Evolutionary conservation across 2,797 vertebrate genomes (phyloP).

Genomic region (Varecia variegata): DNA sequence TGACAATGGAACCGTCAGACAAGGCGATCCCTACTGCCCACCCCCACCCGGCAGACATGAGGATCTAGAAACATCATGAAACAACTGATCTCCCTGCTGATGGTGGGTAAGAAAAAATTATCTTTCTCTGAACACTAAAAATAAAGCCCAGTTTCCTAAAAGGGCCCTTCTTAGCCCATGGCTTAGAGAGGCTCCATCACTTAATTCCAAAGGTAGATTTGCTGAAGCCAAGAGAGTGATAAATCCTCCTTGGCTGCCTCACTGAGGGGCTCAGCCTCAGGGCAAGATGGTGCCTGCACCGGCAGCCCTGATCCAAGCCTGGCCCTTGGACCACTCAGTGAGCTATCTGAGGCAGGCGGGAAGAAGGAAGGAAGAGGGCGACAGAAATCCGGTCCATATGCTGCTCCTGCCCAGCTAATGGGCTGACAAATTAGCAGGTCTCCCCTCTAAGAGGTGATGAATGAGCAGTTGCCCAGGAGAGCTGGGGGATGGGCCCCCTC

Average conservation of each 20-base stretch:
- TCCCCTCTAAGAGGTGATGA: constrained; percentile 49
- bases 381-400: constrained; percentile 50
- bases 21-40: not conserved
- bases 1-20: not conserved
- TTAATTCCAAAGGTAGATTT: not conserved
- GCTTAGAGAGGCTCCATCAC: not conserved
- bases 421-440: constrained; percentile 66
- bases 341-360: not conserved
- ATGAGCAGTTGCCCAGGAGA: not conserved
- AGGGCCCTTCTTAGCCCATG: not conserved
- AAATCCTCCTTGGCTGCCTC: not conserved
- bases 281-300: not conserved
- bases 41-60: not conserved
- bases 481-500: not conserved
- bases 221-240: not conserved
- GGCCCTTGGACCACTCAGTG: not conserved
- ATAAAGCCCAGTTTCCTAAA: constrained; percentile 56
- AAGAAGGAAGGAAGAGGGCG: not conserved
- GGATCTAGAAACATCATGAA: constrained; percentile 16
- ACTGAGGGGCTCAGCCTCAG: not conserved
- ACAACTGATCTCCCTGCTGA: not conserved
- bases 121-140: constrained; percentile 66
- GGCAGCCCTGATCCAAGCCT: not conserved
- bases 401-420: constrained; percentile 51
- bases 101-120: constrained; percentile 13